Evolutionary conservation across 2,888 invertebrate genomes (phyloP).

Genomic region (Bombylius major): DNA sequence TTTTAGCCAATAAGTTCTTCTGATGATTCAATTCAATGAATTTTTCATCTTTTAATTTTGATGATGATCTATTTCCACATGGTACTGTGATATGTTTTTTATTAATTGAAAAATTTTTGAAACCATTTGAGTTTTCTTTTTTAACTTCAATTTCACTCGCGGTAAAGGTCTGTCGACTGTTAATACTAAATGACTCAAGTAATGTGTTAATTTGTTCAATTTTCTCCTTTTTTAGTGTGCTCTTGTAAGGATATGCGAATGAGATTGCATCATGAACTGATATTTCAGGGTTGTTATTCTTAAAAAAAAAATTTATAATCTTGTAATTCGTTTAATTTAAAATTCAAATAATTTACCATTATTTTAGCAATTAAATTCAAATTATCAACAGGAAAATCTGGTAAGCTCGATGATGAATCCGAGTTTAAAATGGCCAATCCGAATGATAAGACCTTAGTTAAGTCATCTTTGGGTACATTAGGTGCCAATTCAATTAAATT

Average conservation of each 20-base stretch:
- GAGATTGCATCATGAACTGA: constrained; percentile 56
- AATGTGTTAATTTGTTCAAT: constrained; percentile 57
- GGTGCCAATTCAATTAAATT: constrained; percentile 41
- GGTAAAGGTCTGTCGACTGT: background rate
- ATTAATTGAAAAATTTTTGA: constrained; percentile 23
- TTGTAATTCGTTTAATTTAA: background rate
- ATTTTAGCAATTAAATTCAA: constrained; percentile 46
- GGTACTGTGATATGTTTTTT: constrained; percentile 38
- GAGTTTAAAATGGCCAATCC: constrained; percentile 67
- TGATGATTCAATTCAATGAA: constrained; percentile 66
- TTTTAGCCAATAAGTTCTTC: constrained; percentile 58
- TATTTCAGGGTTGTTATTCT: constrained; percentile 59
- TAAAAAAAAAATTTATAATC: constrained; percentile 24
- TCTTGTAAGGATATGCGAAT: constrained; percentile 71
- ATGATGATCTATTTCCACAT: constrained; percentile 22
- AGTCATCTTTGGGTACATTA: constrained; percentile 35
- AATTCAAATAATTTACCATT: constrained; percentile 21
- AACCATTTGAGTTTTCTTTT: constrained; percentile 1
- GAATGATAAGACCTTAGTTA: constrained; percentile 48
- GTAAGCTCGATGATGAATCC: constrained; percentile 55
- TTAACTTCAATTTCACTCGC: background rate
- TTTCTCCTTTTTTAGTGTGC: constrained; percentile 67
- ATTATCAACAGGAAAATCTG: constrained; percentile 84
- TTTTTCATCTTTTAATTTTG: constrained; percentile 23
- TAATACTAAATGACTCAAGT: constrained; percentile 48